Base-by-base conservation (phyloP, 2,113 vertebrate genomes). In the Alethe castanea region DNA sequence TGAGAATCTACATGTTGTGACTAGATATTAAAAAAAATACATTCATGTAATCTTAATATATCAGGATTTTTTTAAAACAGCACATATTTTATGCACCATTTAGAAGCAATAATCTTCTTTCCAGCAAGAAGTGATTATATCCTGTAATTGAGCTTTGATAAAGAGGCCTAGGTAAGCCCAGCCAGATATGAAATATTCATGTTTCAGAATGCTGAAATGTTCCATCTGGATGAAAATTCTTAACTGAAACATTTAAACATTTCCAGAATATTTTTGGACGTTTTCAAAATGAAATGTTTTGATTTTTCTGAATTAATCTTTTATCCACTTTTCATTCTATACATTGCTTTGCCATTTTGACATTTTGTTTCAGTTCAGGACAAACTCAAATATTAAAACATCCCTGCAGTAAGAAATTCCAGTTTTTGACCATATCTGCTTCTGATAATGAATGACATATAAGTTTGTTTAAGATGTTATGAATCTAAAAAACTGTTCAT, bases 221-320 rank as follows among this genome's bases (percentile, higher is more conserved):
- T 96, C 60, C 79, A 70, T 77, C 78, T 94, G 74, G 84, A 59
- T 35, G 38, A 38, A 86, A 86, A 88, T 60, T 86, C 38, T 78
- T 62, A 65, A 82, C 70, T 62, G 24, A 94, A 93, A 10, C 26
- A 31, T 62, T 83, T 47, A 77, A 35, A 78, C 10, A 81, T 83
- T 94, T 86, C 44, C 31, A 86, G 69, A 93, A 81, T 31, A 28
- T 53, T 65, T 82, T 93, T 52, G 52, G 25, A 73, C 50, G 35
- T 92, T 92, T 86, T 86, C 14, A 81, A 78, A 86, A 62, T 71
- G 23, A 83, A 92, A 64, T 78, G 72, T 91, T 96, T 93, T 93
- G 35, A 78, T 93, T 92, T 93, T 94, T 93, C 52, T 62, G 40
- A 88, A 83, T 56, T 36, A 59, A 66, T 85, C 17, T 78, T 78